phyloP scores from a whole-genome alignment of 2,888 invertebrate species.

The Celastrina argiolus region DNA sequence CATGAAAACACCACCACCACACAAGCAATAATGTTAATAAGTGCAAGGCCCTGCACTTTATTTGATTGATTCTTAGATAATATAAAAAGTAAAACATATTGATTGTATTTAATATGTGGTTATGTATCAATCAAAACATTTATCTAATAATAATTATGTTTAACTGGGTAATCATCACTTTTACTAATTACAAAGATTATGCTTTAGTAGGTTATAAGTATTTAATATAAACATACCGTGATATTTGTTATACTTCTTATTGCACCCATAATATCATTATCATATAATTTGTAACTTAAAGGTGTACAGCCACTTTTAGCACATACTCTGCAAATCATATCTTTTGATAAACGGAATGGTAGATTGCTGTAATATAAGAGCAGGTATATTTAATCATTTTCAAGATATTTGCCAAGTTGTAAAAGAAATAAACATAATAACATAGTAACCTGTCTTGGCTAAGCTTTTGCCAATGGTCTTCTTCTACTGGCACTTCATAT shows the following conservation, averaged over 20 bases:
- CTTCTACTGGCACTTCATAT: constrained; percentile 35
- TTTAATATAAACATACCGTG: constrained; percentile 47
- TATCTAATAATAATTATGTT: too few relatives aligned
- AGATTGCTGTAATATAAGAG: constrained; percentile 46
- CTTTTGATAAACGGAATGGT: constrained; percentile 48
- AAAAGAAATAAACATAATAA: not conserved
- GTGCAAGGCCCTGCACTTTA: too few relatives aligned
- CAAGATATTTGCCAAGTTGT: not conserved
- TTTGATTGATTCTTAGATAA: too few relatives aligned
- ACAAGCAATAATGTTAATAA: too few relatives aligned
- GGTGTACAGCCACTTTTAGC: constrained; percentile 59
- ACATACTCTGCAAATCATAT: constrained; percentile 66
- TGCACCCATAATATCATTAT: constrained; percentile 58
- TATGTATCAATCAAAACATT: too few relatives aligned
- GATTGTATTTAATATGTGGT: too few relatives aligned
- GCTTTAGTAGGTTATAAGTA: not conserved
- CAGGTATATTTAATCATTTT: not conserved
- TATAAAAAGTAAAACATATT: too few relatives aligned
- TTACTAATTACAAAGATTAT: too few relatives aligned
- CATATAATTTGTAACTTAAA: constrained; percentile 56
- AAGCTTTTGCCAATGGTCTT: constrained; percentile 63
- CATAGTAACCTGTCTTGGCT: constrained; percentile 41
- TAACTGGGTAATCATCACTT: too few relatives aligned
- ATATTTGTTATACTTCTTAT: constrained; percentile 60
- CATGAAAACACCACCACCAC: too few relatives aligned